Conservation (phyloP, 2,113 vertebrate genomes). For the Oceanodroma tethys region DNA sequence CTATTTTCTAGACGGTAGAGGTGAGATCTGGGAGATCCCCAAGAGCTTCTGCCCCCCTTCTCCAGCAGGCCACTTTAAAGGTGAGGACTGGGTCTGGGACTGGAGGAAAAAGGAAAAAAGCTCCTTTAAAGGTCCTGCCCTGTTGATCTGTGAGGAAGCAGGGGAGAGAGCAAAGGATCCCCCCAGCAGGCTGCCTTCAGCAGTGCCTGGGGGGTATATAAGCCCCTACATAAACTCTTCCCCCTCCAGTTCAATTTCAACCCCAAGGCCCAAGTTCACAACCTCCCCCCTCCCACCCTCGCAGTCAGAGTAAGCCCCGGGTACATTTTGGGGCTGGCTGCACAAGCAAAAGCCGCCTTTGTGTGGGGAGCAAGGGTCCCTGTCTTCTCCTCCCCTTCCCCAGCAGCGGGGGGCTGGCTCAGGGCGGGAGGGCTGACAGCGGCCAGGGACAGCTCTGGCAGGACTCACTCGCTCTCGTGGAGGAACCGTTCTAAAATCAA, state of each 20-base stretch:
- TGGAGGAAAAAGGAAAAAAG: neutral
- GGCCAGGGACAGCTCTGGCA: neutral
- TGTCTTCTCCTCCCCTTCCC: neutral
- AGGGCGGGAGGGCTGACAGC: neutral
- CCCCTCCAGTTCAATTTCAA: neutral
- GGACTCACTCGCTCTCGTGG: neutral
- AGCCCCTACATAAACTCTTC: neutral
- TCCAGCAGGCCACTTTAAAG: neutral
- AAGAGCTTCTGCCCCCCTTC: neutral
- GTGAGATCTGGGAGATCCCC: neutral
- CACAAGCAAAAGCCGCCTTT: fast-evolving
- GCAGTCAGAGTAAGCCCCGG: neutral
- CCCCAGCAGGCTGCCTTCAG: neutral
- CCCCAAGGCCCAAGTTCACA: neutral
- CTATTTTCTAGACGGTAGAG: neutral
- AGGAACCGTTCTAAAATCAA: neutral
- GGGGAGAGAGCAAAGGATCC: neutral
- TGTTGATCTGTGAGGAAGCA: neutral
- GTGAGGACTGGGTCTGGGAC: neutral
- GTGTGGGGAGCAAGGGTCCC: neutral
- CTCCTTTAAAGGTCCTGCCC: neutral
- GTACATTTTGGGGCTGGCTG: neutral
- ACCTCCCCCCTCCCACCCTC: neutral
- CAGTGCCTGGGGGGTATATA: neutral
- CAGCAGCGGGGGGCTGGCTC: neutral